phyloP scores from a whole-genome alignment of 2,888 invertebrate species.

The Euplagia quadripunctaria region DNA sequence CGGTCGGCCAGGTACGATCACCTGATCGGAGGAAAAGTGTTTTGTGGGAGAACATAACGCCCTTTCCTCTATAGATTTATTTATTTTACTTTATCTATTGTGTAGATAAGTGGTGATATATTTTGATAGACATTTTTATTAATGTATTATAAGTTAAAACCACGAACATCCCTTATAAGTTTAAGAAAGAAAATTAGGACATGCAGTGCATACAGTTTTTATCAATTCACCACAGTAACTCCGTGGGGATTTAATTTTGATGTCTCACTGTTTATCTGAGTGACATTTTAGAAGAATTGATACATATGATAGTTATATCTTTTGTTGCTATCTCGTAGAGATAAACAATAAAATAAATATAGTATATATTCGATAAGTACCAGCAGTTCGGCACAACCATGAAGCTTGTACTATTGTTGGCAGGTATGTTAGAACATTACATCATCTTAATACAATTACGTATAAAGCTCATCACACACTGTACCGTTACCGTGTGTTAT shows the following conservation, averaged over 20 bases:
- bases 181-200: not conserved
- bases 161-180: not conserved
- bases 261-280: constrained; percentile 36
- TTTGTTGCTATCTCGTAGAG: constrained; percentile 36
- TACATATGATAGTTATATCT: constrained; percentile 45
- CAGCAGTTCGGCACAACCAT: constrained; percentile 52
- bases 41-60: no score
- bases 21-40: no score
- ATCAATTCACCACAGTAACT: not conserved
- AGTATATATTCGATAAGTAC: not conserved
- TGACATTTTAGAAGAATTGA: constrained; percentile 27
- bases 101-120: no score
- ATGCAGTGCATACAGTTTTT: not conserved
- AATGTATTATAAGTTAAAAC: not conserved
- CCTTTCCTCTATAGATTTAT: no score
- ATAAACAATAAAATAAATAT: constrained; percentile 33
- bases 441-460: not conserved
- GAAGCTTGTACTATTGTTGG: constrained; percentile 72
- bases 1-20: no score
- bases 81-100: no score
- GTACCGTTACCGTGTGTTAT: no score
- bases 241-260: constrained; percentile 29
- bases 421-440: constrained; percentile 59
- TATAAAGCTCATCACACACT: no score
- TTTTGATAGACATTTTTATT: no score